These are phyloP conservation scores for Nemotelus pantherinus DNA, from an alignment of 2,888 invertebrate genomes.

Conservation along the genomic window DNA sequence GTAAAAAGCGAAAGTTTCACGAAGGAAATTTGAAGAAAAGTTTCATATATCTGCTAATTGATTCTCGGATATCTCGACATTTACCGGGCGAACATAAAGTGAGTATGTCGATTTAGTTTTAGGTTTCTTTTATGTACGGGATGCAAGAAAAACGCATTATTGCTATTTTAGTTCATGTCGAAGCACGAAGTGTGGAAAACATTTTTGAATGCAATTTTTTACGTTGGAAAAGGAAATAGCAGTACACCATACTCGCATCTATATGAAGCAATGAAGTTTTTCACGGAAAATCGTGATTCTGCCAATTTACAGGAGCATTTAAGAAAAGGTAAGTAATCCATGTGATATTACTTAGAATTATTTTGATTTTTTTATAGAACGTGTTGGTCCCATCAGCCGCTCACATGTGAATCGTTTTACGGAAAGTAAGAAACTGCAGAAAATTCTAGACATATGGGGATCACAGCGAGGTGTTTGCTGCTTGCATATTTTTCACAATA, in stretches of 20 bases:
- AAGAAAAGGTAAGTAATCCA: too few species aligned
- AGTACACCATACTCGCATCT: constrained; percentile 90
- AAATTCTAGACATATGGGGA: constrained; percentile 89
- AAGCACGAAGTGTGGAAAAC: constrained; percentile 73
- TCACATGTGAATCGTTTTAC: neutral
- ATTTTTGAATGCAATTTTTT: constrained; percentile 90
- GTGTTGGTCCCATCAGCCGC: too few species aligned
- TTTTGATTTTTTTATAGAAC: too few species aligned
- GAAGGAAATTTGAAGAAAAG: constrained; percentile 83
- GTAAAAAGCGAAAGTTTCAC: constrained; percentile 69
- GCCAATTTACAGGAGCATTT: too few species aligned
- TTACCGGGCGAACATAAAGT: constrained; percentile 69
- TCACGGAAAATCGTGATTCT: constrained; percentile 17
- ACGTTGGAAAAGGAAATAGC: constrained; percentile 94
- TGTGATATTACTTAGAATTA: too few species aligned
- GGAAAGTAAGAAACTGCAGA: constrained; percentile 72
- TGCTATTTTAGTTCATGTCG: constrained; percentile 57
- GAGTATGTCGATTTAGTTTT: too few species aligned
- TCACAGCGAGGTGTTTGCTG: constrained; percentile 86
- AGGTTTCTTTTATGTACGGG: too few species aligned
- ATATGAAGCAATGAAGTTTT: constrained; percentile 79
- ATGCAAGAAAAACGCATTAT: too few species aligned
- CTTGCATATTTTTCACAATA: constrained; percentile 89
- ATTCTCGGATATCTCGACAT: constrained; percentile 84
- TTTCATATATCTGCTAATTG: constrained; percentile 90